Evolutionary conservation across 2,888 invertebrate genomes (phyloP), one percentile per base, ranked within the genome.

Genomic region (Agriopis aurantiaria): DNA sequence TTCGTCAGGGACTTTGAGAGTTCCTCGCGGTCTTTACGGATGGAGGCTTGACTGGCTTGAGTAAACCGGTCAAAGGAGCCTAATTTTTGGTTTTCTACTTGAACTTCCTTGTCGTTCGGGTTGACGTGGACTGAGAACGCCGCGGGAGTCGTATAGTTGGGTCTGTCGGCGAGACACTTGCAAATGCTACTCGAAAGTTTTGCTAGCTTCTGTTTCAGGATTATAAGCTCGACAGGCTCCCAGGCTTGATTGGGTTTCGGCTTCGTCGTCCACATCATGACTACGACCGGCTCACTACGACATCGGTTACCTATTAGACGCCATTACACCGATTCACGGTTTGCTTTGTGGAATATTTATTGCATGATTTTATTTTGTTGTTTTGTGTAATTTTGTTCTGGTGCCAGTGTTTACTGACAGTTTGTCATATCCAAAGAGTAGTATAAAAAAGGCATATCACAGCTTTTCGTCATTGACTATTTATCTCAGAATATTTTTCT

Each of bases 161-260:
- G 10, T 59, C 85, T 85, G 11, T 77, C 59, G 8, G 65, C 74
- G 12, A 64, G 48, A 69, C 90, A 90, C 58, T 84, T 83, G 77
- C 92, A 92, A 1, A 41, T 46, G 23, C 17, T 65, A 46, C 51
- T 17, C 17, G 79, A 71, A 0, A 89, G 71, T 5, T 82, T 80
- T 0, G 88, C 88, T 40, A 92, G 75, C 72, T 87, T 83, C 17
- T 79, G 73, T 72, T 92, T 92, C 33, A 92, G 72, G 8, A 76
- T 66, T 6, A 78, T 81, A 3, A 92, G 81, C 77, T 89, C 88
- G n/a, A 77, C 14, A 8, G 90, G 89, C 59, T 91, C 89, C 71
- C 73, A 75, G 33, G 7, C 12, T 8, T 49, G 9, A n/a, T 61
- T 60, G 10, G n/a, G 23, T 12, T 23, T 48, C 12, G 33, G 48